phyloP scores from a whole-genome alignment of 2,113 vertebrate species.

The Eulemur macaco region DNA sequence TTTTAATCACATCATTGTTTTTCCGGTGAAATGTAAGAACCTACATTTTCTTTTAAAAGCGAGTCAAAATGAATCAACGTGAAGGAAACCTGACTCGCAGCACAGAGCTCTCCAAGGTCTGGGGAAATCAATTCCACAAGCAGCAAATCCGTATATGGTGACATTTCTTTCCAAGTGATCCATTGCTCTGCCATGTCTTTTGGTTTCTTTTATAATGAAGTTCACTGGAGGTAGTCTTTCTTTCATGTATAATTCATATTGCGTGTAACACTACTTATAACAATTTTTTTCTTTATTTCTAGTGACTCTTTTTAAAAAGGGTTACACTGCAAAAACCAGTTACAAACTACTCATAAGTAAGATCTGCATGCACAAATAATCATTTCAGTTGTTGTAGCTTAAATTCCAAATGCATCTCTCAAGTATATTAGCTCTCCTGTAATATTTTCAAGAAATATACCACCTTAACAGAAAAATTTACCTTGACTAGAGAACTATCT shows the following conservation, averaged over 20 bases:
- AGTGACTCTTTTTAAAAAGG: constrained; percentile 19
- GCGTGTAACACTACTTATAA: neutral
- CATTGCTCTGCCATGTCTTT: neutral
- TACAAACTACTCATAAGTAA: constrained; percentile 15
- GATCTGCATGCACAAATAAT: neutral
- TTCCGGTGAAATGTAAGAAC: neutral
- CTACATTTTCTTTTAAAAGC: neutral
- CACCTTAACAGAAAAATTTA: neutral
- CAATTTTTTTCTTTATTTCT: neutral
- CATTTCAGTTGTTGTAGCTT: neutral
- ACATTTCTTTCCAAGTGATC: neutral
- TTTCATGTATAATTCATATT: neutral
- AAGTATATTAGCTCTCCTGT: neutral
- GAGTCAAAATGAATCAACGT: constrained; percentile 9
- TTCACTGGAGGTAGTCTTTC: neutral
- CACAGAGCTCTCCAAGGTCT: neutral
- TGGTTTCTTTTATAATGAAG: neutral
- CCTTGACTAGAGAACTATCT: neutral
- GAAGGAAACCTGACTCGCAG: neutral
- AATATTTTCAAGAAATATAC: constrained; percentile 41
- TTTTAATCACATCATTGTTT: neutral
- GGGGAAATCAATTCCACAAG: neutral
- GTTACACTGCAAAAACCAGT: neutral
- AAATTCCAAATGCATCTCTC: neutral
- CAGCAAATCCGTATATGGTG: constrained; percentile 14